Evolutionary conservation across 2,113 vertebrate genomes (phyloP), one percentile per base, ranked within the genome.

Genomic region (Eubucco bourcierii): DNA sequence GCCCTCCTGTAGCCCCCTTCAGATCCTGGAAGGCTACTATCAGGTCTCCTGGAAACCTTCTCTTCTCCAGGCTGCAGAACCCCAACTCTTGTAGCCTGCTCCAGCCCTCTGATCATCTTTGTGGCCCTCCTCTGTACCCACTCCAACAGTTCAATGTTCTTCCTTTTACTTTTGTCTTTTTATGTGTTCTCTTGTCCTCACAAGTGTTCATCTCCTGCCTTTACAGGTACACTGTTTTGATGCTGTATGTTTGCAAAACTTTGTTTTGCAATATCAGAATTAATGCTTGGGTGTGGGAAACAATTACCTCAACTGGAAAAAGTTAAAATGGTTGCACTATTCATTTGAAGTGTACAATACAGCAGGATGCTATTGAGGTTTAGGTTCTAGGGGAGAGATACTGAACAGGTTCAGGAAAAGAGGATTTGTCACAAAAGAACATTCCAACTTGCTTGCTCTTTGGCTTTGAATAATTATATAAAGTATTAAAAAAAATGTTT

Each of bases 211-310:
- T 75, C 24, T 82, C 31, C 46, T 82, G 19, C 31, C 8, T 56
- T 65, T 82, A 53, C 12, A 34, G 4, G 7, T 37, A 15, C 15
- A 10, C 3, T 3, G 23, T 83, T 92, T 61, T 31, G 19, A 61
- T 46, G 12, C 9, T 20, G 3, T 37, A 46, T 46, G 12, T 55
- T 33, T 46, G 31, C 17, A 59, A 17, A 83, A 39, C 27, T 63
- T 50, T 15, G 7, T 31, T 88, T 70, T 39, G 53, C 59, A 31
- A 0, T 46, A 21, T 39, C 31, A 33, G n/a, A 63, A 91, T 18
- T 33, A 29, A 19, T 33, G n/a, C 2, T 9, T 2, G 2, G 25
- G 20, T 60, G 46, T 55, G 0, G 0, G 44, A 70, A 84, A 59
- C 11, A 3, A 9, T 15, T 64, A 14, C 13, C 17, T 83, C 20